phyloP scores from a whole-genome alignment of 2,888 invertebrate genomes.

The Leptopterna dolabrata region DNA sequence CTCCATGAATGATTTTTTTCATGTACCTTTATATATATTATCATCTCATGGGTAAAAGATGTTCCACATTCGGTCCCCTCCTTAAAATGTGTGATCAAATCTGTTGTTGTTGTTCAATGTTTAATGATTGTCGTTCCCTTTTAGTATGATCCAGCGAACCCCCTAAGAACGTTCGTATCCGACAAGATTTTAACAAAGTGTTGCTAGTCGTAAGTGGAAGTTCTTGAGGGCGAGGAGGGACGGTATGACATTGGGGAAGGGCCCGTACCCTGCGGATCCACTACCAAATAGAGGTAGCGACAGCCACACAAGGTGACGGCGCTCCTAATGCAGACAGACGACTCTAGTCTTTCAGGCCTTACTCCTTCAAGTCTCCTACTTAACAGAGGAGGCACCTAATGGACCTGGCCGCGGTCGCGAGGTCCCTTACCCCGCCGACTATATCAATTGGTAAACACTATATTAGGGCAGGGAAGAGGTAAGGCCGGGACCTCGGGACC shows the following conservation, averaged over 20 bases:
- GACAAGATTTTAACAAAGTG: not conserved
- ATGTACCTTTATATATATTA: too few relatives aligned
- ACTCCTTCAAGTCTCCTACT: slow-evolving; percentile 21
- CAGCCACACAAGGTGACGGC: slow-evolving; percentile 50
- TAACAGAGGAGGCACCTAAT: slow-evolving; percentile 35
- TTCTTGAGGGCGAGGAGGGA: not conserved
- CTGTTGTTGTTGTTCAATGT: too few relatives aligned
- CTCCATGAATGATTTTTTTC: too few relatives aligned
- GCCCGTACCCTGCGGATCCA: slow-evolving; percentile 20
- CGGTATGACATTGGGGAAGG: slow-evolving; percentile 38
- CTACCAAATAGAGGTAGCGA: slow-evolving; percentile 49
- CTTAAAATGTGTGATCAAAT: too few relatives aligned
- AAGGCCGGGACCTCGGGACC: not conserved
- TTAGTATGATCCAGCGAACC: too few relatives aligned
- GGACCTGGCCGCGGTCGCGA: not conserved
- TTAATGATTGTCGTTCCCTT: too few relatives aligned
- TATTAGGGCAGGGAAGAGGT: slow-evolving; percentile 38
- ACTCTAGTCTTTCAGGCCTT: slow-evolving; percentile 15
- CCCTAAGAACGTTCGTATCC: not conserved
- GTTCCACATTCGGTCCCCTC: too few relatives aligned
- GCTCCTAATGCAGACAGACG: slow-evolving; percentile 48
- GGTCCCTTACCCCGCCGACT: slow-evolving; percentile 42
- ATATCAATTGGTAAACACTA: slow-evolving; percentile 51
- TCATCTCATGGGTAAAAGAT: too few relatives aligned
- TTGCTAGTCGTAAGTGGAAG: not conserved